Base-by-base conservation (phyloP, 2,888 invertebrate species). In the Mimumesa dahlbomi region DNA sequence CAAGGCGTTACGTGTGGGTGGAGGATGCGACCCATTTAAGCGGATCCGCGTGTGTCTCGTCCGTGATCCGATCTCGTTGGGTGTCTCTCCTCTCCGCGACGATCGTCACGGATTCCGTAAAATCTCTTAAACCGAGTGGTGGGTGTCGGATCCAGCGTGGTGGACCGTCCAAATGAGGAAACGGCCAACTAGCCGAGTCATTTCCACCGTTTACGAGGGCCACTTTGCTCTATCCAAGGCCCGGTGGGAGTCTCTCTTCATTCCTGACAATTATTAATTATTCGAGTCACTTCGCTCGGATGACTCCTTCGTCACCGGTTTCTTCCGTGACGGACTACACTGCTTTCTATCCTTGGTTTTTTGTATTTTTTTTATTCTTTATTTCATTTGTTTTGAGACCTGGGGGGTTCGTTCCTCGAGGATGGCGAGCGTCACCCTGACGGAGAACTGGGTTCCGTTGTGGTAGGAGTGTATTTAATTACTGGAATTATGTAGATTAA, bases 121-220 rank as follows among this genome's bases (percentile, higher is more conserved):
- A 88, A 88, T 88, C 88, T 85, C 80, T 81, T 84, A 84, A 88
- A 88, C 86, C 86, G 81, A 85, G 82, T 85, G 79, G 88, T 88
- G 88, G 88, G 88, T 88, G 88, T 87, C 83, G 73, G 68, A 68
- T 72, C 66, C 66, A 70, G 63, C 52, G 48, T 64, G 67, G 54
- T 61, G 69, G 54, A 48, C 67, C 69, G 77, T 70, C 67, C 78
- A 88, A 88, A 88, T 88, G 87, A 87, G 88, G 88, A 88, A 88
- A 87, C 82, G 79, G 81, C 84, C 84, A 87, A 87, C 86, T 87
- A 87, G 79, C 82, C 82, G 77, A 82, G 77, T 86, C 85, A 87
- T 87, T 87, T 87, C 81, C 87, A 78, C 83, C 82, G 75, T 79
- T 79, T 79, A 79, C 75, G 66, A 53, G 66, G 61, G 57, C 65